phyloP scores from a whole-genome alignment of 2,888 invertebrate genomes.

The Lasioglossum pauxillum region DNA sequence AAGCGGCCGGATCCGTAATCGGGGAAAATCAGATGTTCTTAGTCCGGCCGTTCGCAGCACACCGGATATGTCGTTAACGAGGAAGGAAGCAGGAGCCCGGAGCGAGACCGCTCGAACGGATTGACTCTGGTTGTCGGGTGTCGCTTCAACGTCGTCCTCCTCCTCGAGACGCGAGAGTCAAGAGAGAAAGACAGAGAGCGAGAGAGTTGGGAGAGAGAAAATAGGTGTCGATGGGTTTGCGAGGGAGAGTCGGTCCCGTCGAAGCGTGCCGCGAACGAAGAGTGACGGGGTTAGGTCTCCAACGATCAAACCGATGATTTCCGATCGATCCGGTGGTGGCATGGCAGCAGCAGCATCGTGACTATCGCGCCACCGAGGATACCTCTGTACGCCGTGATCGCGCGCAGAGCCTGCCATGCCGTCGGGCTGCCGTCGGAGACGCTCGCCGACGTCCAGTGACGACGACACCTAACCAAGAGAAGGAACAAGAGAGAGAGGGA shows the following conservation, averaged over 20 bases:
- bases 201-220: background rate
- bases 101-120: conserved; percentile 2
- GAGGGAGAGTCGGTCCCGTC: conserved; percentile 39
- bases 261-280: conserved; percentile 26
- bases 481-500: background rate
- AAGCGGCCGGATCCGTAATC: conserved; percentile 39
- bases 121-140: background rate
- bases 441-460: conserved; percentile 39
- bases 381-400: conserved; percentile 18
- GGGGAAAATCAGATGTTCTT: conserved; percentile 53
- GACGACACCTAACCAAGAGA: conserved; percentile 42
- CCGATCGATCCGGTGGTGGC: conserved; percentile 44
- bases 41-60: conserved; percentile 22
- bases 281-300: background rate
- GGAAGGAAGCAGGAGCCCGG: background rate
- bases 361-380: conserved; percentile 42
- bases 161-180: background rate
- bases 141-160: background rate
- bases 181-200: background rate
- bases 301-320: conserved; percentile 49
- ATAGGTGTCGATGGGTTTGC: conserved; percentile 37
- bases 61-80: conserved; percentile 45
- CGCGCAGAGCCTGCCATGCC: conserved; percentile 41
- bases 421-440: conserved; percentile 41
- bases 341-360: conserved; percentile 33